Conservation (phyloP, 2,797 vertebrate species). For the Dryobates pubescens region DNA sequence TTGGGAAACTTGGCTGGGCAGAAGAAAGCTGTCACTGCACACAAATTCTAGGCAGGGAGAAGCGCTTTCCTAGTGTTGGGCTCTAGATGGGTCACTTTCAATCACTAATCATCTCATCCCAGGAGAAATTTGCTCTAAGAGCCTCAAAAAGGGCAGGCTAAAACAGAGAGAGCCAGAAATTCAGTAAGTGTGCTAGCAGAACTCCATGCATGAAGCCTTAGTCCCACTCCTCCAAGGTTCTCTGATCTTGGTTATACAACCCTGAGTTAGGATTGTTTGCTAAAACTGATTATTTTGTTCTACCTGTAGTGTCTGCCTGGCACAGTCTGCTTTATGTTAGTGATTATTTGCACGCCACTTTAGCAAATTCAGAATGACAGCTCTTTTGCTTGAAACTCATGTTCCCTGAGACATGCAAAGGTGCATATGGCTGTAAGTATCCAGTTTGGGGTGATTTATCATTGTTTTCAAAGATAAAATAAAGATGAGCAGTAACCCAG, state of each 20-base stretch:
- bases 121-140: neutral
- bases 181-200: neutral
- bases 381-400: neutral
- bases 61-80: neutral
- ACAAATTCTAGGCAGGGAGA: neutral
- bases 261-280: neutral
- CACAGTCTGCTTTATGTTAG: neutral
- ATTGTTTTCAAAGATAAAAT: neutral
- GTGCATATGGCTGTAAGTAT: neutral
- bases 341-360: neutral
- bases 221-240: neutral
- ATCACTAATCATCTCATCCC: neutral
- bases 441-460: neutral
- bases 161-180: neutral
- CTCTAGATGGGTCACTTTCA: constrained; percentile 42
- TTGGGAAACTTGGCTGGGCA: constrained; percentile 16
- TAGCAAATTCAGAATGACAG: neutral
- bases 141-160: neutral
- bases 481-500: neutral
- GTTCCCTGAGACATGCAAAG: neutral
- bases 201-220: neutral
- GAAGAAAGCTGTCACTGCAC: neutral
- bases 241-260: neutral
- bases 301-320: neutral
- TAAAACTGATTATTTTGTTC: neutral